Base-by-base conservation (phyloP, 2,888 invertebrate genomes). In the Drosophila fungiperda region DNA sequence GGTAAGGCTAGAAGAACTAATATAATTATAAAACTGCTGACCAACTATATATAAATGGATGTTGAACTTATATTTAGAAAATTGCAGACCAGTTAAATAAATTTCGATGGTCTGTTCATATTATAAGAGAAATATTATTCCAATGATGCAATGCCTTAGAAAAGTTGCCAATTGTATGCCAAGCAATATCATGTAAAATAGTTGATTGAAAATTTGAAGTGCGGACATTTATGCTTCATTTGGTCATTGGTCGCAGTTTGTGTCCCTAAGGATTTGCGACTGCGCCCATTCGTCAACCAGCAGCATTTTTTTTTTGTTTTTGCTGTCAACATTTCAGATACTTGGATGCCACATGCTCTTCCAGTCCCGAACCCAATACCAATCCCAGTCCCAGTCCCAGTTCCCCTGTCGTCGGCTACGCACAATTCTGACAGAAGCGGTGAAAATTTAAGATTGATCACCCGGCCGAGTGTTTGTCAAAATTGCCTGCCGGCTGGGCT, bases 401-500 rank as follows among this genome's bases (percentile, higher is more conserved):
- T 73, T 33, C 53, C 80, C 80, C 68, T 88, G 88, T 87, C 88
- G 83, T 87, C 86, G 72, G 53, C 83, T 78, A 82, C 83, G 89
- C 80, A 83, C 80, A 89, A 69, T 90, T 91, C 91, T 92, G 93
- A 93, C 92, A 93, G 91, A 89, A 91, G 91, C 92, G 93, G 92
- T 92, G 92, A 93, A 93, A 93, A 93, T 93, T 92, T 90, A 91
- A 93, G 93, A 93, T 93, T 93, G 93, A 93, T 93, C 93, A 92
- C 92, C 87, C 73, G 75, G 55, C 78, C 80, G 87, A 90, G 90
- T 85, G 88, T 89, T 83, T 79, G 68, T 68, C 62, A 73, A 83
- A 86, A 85, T 85, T 88, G 63, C 63, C 62, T 61, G 61, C 63
- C 58, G 42, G 35, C 62, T 57, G 73, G 76, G 74, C 26, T 70